Percentiles rank a stretch among this genome's conserved stretches.
These are phyloP conservation scores for Trichechus manatus DNA, from an alignment of 2,113 vertebrate genomes.

Conservation along the genomic window DNA sequence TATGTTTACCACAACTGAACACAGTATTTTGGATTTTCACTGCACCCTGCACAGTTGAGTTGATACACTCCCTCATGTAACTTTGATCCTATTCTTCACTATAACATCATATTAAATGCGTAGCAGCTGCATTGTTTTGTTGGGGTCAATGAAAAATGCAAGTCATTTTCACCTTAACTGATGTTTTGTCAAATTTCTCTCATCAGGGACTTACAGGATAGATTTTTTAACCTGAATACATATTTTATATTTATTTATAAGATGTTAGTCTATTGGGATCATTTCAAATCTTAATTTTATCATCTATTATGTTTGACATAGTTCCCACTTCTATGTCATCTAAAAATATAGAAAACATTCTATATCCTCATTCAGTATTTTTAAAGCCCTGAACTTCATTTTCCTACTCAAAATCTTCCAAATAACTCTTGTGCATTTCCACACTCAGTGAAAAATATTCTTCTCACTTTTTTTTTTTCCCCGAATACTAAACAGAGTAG, in stretches of 20 bases:
- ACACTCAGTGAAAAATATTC: background rate
- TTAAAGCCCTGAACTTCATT: constrained; percentile 28
- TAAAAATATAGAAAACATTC: background rate
- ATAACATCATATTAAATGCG: background rate
- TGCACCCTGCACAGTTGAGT: background rate
- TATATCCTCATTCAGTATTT: background rate
- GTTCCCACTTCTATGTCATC: background rate
- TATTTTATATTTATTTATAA: background rate
- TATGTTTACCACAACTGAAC: background rate
- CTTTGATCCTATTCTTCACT: background rate
- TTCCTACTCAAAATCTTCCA: background rate
- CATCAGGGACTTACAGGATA: background rate
- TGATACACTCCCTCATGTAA: background rate
- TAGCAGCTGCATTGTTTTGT: background rate
- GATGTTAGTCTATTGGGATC: background rate
- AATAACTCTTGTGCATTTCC: constrained; percentile 9
- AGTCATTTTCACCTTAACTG: constrained; percentile 30
- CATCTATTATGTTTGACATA: background rate
- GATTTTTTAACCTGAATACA: background rate
- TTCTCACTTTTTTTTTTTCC: background rate
- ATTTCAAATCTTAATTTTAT: constrained; percentile 35
- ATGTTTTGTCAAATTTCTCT: constrained; percentile 39
- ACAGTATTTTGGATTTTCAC: background rate
- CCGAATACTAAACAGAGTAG: background rate
- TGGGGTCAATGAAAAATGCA: background rate